Evolutionary conservation across 1,140 invertebrate species (phyloP).

Genomic region (Drosophila nebulosa): DNA sequence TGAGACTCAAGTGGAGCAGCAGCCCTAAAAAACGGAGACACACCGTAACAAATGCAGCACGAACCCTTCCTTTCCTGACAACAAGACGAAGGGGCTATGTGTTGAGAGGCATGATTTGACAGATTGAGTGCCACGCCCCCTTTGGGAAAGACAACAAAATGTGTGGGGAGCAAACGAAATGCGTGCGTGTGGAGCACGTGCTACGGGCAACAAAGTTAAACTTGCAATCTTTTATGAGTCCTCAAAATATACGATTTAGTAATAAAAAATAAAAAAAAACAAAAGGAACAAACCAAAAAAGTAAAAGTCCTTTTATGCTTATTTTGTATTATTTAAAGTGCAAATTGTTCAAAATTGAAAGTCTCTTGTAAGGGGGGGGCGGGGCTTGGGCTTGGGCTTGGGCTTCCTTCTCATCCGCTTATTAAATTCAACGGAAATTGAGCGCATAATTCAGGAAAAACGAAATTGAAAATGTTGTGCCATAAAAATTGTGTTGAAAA

Average conservation of each 20-base stretch:
- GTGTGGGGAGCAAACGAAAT: not conserved
- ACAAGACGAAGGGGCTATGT: slow-evolving; percentile 1
- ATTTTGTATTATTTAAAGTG: slow-evolving; percentile 1
- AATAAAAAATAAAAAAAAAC: slow-evolving; percentile 11
- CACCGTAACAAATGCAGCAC: not conserved
- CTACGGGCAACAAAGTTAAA: slow-evolving; percentile 58
- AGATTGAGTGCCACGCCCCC: slow-evolving; percentile 70
- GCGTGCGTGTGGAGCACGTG: slow-evolving; percentile 48
- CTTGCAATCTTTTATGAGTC: slow-evolving; percentile 53
- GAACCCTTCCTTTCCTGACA: not conserved
- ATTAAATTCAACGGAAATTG: slow-evolving; percentile 73
- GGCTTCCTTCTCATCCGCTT: slow-evolving; percentile 15
- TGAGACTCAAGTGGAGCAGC: not conserved
- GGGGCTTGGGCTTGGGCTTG: not conserved
- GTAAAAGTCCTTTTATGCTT: not conserved
- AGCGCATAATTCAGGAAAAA: slow-evolving; percentile 74
- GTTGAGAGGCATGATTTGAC: slow-evolving; percentile 63
- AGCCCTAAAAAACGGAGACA: not conserved
- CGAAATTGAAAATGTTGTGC: slow-evolving; percentile 59
- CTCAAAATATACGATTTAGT: slow-evolving; percentile 57
- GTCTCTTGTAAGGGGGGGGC: not conserved
- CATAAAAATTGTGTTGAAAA: slow-evolving; percentile 74
- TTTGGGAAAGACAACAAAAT: slow-evolving; percentile 12
- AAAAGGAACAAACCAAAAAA: not conserved
- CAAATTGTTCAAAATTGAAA: not conserved